phyloP scores from a whole-genome alignment of 2,797 vertebrate genomes.

The Epinephelus coioides region DNA sequence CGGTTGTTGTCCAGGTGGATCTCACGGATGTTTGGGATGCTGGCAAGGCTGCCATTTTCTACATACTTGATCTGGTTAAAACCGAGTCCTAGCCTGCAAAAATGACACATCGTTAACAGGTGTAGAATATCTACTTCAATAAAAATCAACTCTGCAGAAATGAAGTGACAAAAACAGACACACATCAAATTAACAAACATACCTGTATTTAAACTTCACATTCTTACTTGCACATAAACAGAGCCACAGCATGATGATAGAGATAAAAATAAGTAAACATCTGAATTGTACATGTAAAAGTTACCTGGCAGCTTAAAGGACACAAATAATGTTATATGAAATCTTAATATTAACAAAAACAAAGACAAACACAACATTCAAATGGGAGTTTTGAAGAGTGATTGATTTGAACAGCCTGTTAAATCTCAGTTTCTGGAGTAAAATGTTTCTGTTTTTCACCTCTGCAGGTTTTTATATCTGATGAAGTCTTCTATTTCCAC shows the following conservation, averaged over 20 bases:
- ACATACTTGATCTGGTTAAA: constrained; percentile 96
- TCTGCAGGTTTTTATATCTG: constrained; percentile 93
- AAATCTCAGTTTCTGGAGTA: background rate
- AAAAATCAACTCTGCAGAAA: background rate
- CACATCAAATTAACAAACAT: background rate
- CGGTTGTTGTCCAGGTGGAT: constrained; percentile 96
- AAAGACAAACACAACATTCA: background rate
- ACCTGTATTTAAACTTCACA: background rate
- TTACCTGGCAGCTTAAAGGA: background rate
- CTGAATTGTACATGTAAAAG: background rate
- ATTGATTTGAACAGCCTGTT: background rate
- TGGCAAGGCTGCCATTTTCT: constrained; percentile 94
- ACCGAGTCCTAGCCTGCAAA: constrained; percentile 91
- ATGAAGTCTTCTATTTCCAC: constrained; percentile 96
- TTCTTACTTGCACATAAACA: background rate
- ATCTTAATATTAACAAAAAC: background rate
- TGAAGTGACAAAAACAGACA: background rate
- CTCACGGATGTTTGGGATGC: constrained; percentile 90
- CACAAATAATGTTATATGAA: background rate
- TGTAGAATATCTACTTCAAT: background rate
- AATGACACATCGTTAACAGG: constrained; percentile 2
- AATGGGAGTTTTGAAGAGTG: background rate
- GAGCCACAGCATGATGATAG: background rate
- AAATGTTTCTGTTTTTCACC: constrained; percentile 80
- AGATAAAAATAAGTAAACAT: background rate